Evolutionary conservation across 2,888 invertebrate genomes (phyloP).

Genomic region (Ichneumoninae sp.): DNA sequence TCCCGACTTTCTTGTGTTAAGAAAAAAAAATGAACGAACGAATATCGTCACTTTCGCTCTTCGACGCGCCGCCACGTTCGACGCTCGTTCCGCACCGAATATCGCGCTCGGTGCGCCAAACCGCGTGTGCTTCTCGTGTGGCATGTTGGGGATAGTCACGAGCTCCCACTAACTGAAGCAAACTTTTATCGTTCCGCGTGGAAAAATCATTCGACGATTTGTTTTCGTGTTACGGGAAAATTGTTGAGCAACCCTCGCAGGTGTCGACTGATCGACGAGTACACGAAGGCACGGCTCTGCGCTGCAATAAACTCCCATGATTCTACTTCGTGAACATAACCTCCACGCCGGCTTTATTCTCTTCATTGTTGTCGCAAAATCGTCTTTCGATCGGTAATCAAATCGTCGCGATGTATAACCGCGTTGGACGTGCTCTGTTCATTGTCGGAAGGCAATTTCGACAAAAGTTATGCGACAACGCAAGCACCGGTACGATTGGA

Average conservation of each 20-base stretch:
- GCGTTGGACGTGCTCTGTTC: constrained; percentile 49
- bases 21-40: background rate
- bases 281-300: background rate
- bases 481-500: background rate
- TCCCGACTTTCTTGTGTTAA: background rate
- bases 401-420: constrained; percentile 60
- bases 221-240: background rate
- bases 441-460: constrained; percentile 48
- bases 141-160: background rate
- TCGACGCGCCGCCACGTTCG: constrained; percentile 1
- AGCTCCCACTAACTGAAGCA: background rate
- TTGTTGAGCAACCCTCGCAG: background rate
- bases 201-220: background rate
- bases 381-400: background rate
- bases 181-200: background rate
- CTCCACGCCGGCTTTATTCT: constrained; percentile 31
- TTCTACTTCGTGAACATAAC: constrained; percentile 44
- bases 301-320: background rate
- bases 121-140: background rate
- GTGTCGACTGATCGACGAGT: background rate
- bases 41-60: background rate
- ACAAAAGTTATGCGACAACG: constrained; percentile 34
- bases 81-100: background rate
- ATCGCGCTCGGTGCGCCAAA: background rate
- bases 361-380: background rate